Conservation (phyloP, 2,888 invertebrate species). For the Leucoma salicis region DNA sequence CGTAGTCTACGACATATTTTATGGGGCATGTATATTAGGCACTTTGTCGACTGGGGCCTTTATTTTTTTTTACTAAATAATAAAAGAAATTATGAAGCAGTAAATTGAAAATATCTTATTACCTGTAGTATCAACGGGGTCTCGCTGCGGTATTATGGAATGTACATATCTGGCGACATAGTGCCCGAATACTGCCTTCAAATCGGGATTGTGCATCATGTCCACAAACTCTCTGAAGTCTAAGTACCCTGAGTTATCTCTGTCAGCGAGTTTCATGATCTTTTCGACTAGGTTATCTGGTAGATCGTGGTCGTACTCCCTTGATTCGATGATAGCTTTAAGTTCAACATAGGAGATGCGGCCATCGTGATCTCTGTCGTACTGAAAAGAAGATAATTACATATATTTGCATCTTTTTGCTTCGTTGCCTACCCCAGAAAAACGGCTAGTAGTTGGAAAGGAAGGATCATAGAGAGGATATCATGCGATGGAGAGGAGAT, state of each 20-base stretch:
- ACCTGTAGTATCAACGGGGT: conserved; percentile 76
- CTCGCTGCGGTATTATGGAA: conserved; percentile 80
- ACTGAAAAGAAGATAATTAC: conserved; percentile 69
- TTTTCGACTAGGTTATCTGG: conserved; percentile 85
- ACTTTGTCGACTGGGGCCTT: too few species aligned
- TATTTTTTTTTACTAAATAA: too few species aligned
- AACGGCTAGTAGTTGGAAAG: too few species aligned
- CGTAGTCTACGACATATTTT: too few species aligned
- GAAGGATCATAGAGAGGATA: too few species aligned
- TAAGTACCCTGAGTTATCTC: conserved; percentile 83
- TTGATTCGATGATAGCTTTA: conserved; percentile 80
- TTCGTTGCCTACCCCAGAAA: too few species aligned
- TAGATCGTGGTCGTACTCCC: conserved; percentile 85
- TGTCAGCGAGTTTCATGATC: conserved; percentile 86
- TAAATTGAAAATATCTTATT: conserved; percentile 14
- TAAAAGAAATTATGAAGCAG: too few species aligned
- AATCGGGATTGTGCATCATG: conserved; percentile 84
- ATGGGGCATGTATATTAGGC: too few species aligned
- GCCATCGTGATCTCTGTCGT: conserved; percentile 88
- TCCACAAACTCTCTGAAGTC: conserved; percentile 88
- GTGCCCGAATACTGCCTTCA: conserved; percentile 85
- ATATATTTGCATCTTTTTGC: too few species aligned
- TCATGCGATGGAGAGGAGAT: too few species aligned
- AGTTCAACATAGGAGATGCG: conserved; percentile 86
- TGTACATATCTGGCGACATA: conserved; percentile 84